phyloP scores from a whole-genome alignment of 2,797 vertebrate genomes.

The Eospalax fontanierii region DNA sequence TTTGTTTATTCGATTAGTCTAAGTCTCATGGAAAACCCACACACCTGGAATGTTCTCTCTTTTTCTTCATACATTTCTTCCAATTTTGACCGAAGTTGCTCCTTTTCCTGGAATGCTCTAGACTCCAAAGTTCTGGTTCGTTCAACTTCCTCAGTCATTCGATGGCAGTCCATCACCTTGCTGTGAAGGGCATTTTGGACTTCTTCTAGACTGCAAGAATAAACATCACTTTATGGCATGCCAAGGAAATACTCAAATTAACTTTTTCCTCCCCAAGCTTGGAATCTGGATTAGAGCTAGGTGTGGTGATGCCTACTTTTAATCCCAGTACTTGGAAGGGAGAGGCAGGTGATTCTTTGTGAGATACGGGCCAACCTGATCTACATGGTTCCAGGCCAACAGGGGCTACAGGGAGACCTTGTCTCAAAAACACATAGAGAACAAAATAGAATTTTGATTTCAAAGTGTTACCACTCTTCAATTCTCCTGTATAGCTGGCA shows the following conservation, averaged over 20 bases:
- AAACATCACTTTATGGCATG: neutral
- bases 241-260: neutral
- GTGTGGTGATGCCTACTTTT: too few species aligned
- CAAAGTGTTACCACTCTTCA: neutral
- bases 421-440: too few species aligned
- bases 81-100: conserved; percentile 90
- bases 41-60: conserved; percentile 88
- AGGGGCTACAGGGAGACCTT: too few species aligned
- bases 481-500: neutral
- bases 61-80: conserved; percentile 89
- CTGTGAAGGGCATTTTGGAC: conserved; percentile 83
- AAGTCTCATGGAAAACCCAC: neutral
- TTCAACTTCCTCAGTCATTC: conserved; percentile 87
- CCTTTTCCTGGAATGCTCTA: conserved; percentile 91
- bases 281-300: neutral
- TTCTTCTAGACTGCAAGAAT: conserved; percentile 86
- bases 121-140: conserved; percentile 89
- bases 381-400: too few species aligned
- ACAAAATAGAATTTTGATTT: neutral
- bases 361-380: too few species aligned
- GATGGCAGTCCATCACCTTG: conserved; percentile 81
- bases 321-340: too few species aligned
- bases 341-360: too few species aligned
- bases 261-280: neutral
- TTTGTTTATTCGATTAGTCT: neutral